Percentiles rank a stretch among this genome's conserved stretches.
phyloP scores from a whole-genome alignment of 2,113 vertebrate species.

The Isurus oxyrinchus region DNA sequence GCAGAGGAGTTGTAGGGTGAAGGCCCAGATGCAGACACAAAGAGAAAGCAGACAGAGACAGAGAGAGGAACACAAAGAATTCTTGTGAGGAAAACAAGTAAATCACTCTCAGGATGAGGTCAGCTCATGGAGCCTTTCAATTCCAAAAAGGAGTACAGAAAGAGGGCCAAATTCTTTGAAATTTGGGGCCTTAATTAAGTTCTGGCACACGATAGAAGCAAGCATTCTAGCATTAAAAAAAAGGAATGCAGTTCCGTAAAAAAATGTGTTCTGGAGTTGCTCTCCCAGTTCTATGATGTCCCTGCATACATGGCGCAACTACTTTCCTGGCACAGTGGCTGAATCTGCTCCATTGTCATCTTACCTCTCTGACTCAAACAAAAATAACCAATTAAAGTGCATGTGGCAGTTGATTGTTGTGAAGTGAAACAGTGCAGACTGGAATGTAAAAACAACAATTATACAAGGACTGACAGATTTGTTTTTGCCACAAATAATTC shows the following conservation, averaged over 20 bases:
- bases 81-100: no score
- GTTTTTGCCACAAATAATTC: conserved; percentile 21
- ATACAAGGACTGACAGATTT: neutral
- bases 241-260: neutral
- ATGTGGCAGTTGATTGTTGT: neutral
- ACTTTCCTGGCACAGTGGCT: neutral
- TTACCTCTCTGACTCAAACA: conserved; percentile 15
- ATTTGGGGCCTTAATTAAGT: neutral
- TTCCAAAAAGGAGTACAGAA: neutral
- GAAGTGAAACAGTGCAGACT: neutral
- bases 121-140: neutral
- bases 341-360: neutral
- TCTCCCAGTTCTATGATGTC: neutral
- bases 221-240: neutral
- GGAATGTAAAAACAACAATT: conserved; percentile 4
- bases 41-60: no score
- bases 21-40: no score
- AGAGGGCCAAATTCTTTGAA: neutral
- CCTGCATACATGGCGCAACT: neutral
- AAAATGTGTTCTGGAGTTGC: neutral
- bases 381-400: conserved; percentile 4
- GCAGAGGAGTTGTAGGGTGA: no score
- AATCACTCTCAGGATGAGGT: no score
- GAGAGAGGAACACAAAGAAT: no score
- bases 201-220: neutral